A percentile compares a stretch with the other conserved stretches of the same genome.
phyloP scores from a whole-genome alignment of 2,113 vertebrate species.

The Sinocyclocheilus anophthalmus region DNA sequence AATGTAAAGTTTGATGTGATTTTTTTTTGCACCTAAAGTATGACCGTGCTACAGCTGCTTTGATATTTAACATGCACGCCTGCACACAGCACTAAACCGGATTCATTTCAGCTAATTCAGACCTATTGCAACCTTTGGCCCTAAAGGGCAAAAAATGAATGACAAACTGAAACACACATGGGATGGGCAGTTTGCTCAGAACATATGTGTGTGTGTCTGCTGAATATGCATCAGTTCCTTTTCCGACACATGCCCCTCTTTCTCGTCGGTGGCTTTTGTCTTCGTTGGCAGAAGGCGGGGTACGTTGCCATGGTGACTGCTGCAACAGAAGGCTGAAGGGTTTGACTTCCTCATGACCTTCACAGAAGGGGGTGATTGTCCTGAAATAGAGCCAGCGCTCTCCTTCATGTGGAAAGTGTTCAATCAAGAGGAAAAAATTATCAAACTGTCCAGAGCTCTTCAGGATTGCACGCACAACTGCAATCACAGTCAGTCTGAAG shows the following conservation, averaged over 20 bases:
- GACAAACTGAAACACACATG: constrained; percentile 25
- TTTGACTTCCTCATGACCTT: constrained; percentile 68
- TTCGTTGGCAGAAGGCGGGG: constrained; percentile 52
- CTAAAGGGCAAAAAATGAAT: constrained; percentile 30
- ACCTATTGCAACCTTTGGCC: constrained; percentile 40
- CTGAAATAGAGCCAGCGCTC: constrained; percentile 41
- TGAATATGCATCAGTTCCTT: constrained; percentile 34
- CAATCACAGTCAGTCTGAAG: constrained; percentile 56
- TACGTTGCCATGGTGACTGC: constrained; percentile 48
- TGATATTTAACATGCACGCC: constrained; percentile 18
- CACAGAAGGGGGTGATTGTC: constrained; percentile 62
- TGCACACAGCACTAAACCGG: background rate
- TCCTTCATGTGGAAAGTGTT: constrained; percentile 23
- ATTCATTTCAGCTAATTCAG: constrained; percentile 42
- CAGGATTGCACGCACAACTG: constrained; percentile 11
- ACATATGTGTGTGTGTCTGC: constrained; percentile 46
- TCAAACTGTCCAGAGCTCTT: constrained; percentile 24
- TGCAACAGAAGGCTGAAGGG: constrained; percentile 67
- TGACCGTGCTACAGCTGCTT: background rate
- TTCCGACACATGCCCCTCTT: constrained; percentile 38
- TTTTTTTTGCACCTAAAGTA: background rate
- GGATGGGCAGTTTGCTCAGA: constrained; percentile 22
- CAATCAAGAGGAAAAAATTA: constrained; percentile 27
- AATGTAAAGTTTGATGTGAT: background rate
- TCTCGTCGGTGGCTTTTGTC: constrained; percentile 62